Base-by-base conservation (phyloP, 2,797 vertebrate genomes). In the Geotrypetes seraphini region DNA sequence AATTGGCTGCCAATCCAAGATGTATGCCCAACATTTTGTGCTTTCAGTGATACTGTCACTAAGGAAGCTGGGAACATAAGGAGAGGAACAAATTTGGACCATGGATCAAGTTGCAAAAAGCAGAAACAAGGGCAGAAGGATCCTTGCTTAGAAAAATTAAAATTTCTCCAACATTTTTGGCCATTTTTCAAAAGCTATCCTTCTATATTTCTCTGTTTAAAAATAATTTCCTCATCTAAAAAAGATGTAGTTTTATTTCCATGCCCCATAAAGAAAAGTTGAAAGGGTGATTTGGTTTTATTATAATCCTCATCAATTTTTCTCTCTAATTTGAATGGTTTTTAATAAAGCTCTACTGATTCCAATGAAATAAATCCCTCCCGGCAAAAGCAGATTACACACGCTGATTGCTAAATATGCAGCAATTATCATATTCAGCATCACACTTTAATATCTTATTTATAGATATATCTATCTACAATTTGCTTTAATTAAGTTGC, bases 271-370 rank as follows among this genome's bases (percentile, higher is more conserved):
- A 64, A 66, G 65, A 33, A 31, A 77, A 73, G 73, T 81, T 78
- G 79, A 83, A 78, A 79, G 74, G 61, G 82, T 87, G 83, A 89
- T 91, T 85, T 91, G 80, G 80, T 58, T 71, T 79, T 78, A 83
- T 83, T 89, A 81, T 86, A 88, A 89, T 88, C 86, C 83, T 88
- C 83, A 83, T 91, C 83, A 85, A 86, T 91, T 88, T 85, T n/a
- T 84, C 85, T 73, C 75, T 80, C 81, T 94, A 91, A 92, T 94
- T 92, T 92, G 83, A 70, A 83, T 75, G 71, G 61, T 78, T 85
- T 86, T 88, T 89, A 87, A 92, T 87, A 87, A 88, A 90, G 87
- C 84, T 82, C 83, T 84, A 81, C 83, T 86, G 79, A 88, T 86
- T 83, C 73, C 61, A 74, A 72, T 81, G 81, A 84, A 83, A 78